Evolutionary conservation across 2,797 vertebrate genomes (phyloP), one percentile per base, ranked within the genome.

Genomic region (Oceanodroma leucorhoa): DNA sequence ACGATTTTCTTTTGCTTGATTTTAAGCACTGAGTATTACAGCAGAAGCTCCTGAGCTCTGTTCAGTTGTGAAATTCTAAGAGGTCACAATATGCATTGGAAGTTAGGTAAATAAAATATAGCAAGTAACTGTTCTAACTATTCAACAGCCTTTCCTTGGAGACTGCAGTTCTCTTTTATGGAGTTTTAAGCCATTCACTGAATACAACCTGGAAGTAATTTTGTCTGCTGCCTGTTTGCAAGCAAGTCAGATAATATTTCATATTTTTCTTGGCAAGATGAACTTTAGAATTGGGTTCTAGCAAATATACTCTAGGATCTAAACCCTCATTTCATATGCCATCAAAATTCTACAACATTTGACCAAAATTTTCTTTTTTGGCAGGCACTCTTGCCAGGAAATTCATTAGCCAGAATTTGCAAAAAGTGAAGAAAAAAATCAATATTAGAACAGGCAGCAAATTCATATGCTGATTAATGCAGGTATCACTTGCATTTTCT

Each of bases 401-500:
- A 58, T 75, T 94, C 84, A 78, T 73, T 70, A 89, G 80, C 87
- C 89, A 91, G 81, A 53, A 87, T 57, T 13, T 95, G 60, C 58
- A 83, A 70, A 67, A 86, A 83, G 20, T 11, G 14, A 64, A 87
- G 60, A n/a, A 2, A 92, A 70, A 87, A 70, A 58, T 65, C 91
- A 89, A 21, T 94, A 89, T 91, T 93, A 94, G 72, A 45, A 36
- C 32, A 83, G 64, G 79, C 86, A 96, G 61, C 27, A 89, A 85
- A 94, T 67, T 81, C 12, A 83, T 89, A 92, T 76, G 26, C 61
- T 95, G 58, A 78, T 75, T 60, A 55, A 57, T 62, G 83, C 61
- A 67, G 76, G 54, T 38, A 64, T 54, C 54, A 34, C 36, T 48
- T 55, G 60, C 29, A n/a, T 77, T 89, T 66, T 72, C 89, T 64